These are phyloP conservation scores for Drosophila anomelani DNA, from an alignment of 2,888 invertebrate genomes.

Conservation along the genomic window DNA sequence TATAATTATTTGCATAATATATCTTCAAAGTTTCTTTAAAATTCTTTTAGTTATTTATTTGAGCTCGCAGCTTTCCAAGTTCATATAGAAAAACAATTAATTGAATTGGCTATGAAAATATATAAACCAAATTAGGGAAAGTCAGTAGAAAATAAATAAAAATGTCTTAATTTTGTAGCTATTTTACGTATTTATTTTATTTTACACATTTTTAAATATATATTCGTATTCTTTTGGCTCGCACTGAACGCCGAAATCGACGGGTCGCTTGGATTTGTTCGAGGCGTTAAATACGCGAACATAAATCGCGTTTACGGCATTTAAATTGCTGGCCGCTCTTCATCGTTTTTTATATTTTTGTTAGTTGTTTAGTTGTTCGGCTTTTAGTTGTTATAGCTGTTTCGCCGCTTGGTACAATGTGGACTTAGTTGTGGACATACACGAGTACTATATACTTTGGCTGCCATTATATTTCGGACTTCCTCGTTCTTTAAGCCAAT, in stretches of 20 bases:
- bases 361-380: slow-evolving; percentile 16
- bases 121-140: not conserved
- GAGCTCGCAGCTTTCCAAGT: too few species aligned
- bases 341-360: slow-evolving; percentile 5
- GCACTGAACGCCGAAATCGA: slow-evolving; percentile 14
- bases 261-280: slow-evolving; percentile 30
- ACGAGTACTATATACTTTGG: slow-evolving; percentile 11
- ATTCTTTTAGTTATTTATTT: too few species aligned
- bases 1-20: too few species aligned
- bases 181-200: not conserved
- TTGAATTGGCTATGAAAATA: too few species aligned
- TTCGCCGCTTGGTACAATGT: slow-evolving; percentile 25
- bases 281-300: slow-evolving; percentile 62
- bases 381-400: slow-evolving; percentile 20
- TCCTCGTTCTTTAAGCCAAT: slow-evolving; percentile 25
- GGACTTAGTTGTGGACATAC: slow-evolving; percentile 14
- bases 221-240: not conserved
- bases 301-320: slow-evolving; percentile 68
- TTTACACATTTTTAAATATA: not conserved
- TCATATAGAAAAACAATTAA: too few species aligned
- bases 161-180: not conserved
- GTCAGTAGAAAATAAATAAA: not conserved
- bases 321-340: slow-evolving; percentile 55
- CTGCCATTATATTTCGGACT: slow-evolving; percentile 11
- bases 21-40: too few species aligned